phyloP scores from a whole-genome alignment of 1,140 invertebrate species.

The Hylaeus anthracinus region DNA sequence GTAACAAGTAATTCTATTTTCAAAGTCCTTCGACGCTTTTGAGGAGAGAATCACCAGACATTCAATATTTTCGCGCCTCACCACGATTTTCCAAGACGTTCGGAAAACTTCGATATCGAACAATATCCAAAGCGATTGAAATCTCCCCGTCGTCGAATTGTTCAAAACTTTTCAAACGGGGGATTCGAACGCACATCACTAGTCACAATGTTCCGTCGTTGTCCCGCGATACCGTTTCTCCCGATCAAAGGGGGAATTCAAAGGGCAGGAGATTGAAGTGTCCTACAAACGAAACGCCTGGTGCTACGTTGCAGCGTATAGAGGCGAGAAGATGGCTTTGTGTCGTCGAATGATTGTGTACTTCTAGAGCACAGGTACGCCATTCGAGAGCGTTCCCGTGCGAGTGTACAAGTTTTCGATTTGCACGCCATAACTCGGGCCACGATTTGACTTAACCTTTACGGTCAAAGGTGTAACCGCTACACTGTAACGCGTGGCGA shows the following conservation, averaged over 20 bases:
- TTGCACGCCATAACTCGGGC: too few species aligned
- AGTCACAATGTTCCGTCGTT: background rate
- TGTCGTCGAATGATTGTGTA: background rate
- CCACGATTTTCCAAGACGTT: too few species aligned
- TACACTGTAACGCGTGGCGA: background rate
- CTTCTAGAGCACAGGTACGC: background rate
- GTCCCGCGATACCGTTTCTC: conserved; percentile 1
- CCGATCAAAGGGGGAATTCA: conserved; percentile 16
- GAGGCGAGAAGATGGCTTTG: background rate
- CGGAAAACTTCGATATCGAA: too few species aligned
- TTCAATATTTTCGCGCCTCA: too few species aligned
- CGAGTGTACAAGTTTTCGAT: background rate
- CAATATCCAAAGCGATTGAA: too few species aligned
- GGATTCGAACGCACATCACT: too few species aligned
- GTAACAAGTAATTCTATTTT: background rate
- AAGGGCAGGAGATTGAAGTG: conserved; percentile 47
- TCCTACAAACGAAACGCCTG: conserved; percentile 23
- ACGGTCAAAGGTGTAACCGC: background rate
- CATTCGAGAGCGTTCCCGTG: background rate
- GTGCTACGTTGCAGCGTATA: background rate
- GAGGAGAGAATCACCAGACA: too few species aligned
- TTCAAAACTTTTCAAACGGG: too few species aligned
- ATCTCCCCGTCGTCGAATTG: too few species aligned
- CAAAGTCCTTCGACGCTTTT: too few species aligned
- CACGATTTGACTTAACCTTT: background rate